Evolutionary conservation across 2,888 invertebrate species (phyloP), one percentile per base, ranked within the genome.

Genomic region (Cetonia aurata): DNA sequence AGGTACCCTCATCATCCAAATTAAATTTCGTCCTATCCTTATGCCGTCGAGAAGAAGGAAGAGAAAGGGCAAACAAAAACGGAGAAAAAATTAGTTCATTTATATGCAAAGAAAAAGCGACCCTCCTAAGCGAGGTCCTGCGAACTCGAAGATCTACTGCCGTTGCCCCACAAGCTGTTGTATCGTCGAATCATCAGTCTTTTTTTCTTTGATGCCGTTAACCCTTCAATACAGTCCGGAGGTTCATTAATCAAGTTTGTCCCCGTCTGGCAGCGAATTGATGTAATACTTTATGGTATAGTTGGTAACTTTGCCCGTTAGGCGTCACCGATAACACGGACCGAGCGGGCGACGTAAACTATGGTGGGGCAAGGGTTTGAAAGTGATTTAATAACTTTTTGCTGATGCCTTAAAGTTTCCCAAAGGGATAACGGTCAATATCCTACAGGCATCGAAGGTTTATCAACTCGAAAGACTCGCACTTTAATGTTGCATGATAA

Each of bases 211-310:
- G 78, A 78, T 78, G 76, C 76, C 78, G 77, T 79, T 79, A 80
- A 80, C 80, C 78, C 80, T 79, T 80, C 79, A 78, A 80, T 80
- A 79, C 77, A 74, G 74, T 70, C 37, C 19, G 41, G 15, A 71
- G 73, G 69, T 76, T 78, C 80, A 78, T 80, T 80, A 79, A 80
- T 80, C 80, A 80, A 78, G 67, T 74, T 70, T 73, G 66, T 70
- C 65, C 71, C 71, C 48, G 62, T 62, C 62, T 62, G 71, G 69
- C 65, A 65, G 60, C 71, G 73, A 74, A 75, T 75, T 74, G 75
- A 75, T 73, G 75, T 73, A 73, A 73, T 62, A 62, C 62, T 62
- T 62, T 62, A 62, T 25, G 25, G 25, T 25, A 25, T 62, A 62
- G 62, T 48, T 62, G 62, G 48, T 62, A 62, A 62, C 62, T 62